These are phyloP conservation scores for Aplysina aerophoba DNA, from an alignment of 37 sponge, comb jelly and placozoan genomes.

Conservation along the genomic window DNA sequence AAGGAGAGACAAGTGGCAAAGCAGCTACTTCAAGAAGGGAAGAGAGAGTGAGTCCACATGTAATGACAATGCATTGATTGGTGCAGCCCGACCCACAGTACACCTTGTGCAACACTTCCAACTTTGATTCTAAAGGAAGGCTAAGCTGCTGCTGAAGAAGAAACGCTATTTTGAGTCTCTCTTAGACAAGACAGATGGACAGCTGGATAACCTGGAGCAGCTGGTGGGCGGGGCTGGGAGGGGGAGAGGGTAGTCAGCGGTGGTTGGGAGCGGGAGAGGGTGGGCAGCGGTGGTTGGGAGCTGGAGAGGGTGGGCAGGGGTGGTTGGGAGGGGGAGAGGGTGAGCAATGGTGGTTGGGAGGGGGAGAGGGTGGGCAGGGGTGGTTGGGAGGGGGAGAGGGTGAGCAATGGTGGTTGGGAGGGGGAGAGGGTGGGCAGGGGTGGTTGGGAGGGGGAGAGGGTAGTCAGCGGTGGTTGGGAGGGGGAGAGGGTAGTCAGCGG, in stretches of 20 bases:
- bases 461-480: not conserved
- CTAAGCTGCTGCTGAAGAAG: conserved; percentile 96
- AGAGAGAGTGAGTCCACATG: conserved; percentile 82
- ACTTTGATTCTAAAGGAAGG: conserved; percentile 68
- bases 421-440: too few species aligned
- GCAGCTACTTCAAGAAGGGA: conserved; percentile 85
- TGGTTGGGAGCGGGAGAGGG: not conserved
- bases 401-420: too few species aligned
- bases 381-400: not conserved
- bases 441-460: not conserved
- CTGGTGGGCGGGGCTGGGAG: conserved; percentile 71
- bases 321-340: not conserved
- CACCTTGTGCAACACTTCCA: not conserved
- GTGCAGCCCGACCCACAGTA: not conserved
- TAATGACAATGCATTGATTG: too few species aligned
- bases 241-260: too few species aligned
- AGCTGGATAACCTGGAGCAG: conserved; percentile 90
- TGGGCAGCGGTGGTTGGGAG: too few species aligned
- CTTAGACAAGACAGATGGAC: conserved; percentile 92
- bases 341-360: too few species aligned
- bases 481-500: too few species aligned
- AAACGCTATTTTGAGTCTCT: conserved; percentile 89
- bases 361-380: too few species aligned
- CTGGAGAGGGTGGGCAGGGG: too few species aligned
- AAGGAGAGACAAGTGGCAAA: conserved; percentile 92